Percentiles rank a stretch among this genome's conserved stretches.
These are phyloP conservation scores for Parnassius smintheus DNA, from an alignment of 2,888 invertebrate genomes.

Conservation along the genomic window DNA sequence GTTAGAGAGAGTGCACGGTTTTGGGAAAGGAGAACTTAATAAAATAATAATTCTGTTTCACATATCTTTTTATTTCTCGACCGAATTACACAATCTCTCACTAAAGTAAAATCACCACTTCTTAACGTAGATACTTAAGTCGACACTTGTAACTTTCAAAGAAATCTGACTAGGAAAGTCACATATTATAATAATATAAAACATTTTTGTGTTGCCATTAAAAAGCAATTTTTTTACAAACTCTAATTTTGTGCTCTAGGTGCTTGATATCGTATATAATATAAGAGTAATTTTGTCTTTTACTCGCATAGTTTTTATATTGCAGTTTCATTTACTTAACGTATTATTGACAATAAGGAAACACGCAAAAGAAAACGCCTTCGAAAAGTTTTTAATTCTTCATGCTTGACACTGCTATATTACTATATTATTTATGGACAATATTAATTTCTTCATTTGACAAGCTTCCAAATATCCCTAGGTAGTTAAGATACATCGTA, in stretches of 20 bases:
- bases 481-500: too few species aligned
- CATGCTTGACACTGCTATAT: too few species aligned
- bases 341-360: too few species aligned
- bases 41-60: slow-evolving; percentile 38
- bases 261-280: slow-evolving; percentile 23
- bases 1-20: neutral
- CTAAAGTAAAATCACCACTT: slow-evolving; percentile 69
- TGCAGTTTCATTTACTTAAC: too few species aligned
- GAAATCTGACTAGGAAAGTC: slow-evolving; percentile 65
- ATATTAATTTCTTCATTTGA: neutral
- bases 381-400: too few species aligned
- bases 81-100: slow-evolving; percentile 56
- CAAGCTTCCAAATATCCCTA: too few species aligned
- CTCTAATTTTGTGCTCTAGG: slow-evolving; percentile 41
- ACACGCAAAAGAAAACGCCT: too few species aligned
- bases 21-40: neutral
- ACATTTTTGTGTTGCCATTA: slow-evolving; percentile 11
- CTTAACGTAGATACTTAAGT: slow-evolving; percentile 38
- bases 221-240: slow-evolving; percentile 17
- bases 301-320: neutral
- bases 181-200: slow-evolving; percentile 19
- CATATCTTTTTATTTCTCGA: slow-evolving; percentile 59
- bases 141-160: slow-evolving; percentile 39
- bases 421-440: slow-evolving; percentile 1
- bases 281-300: neutral